These are phyloP conservation scores for Corythornis vintsioides DNA, from an alignment of 2,113 vertebrate species.

Conservation along the genomic window DNA sequence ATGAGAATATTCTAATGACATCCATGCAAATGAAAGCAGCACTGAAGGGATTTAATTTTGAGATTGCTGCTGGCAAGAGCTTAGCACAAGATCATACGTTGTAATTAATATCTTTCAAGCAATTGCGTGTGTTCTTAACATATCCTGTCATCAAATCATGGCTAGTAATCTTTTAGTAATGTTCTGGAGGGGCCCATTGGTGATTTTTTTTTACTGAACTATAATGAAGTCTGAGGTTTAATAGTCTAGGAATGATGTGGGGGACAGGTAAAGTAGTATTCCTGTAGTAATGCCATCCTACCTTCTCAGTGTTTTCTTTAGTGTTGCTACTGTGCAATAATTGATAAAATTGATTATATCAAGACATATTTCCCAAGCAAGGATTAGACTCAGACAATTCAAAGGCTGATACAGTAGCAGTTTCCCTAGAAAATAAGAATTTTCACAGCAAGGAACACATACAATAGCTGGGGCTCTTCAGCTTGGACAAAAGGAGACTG, in stretches of 20 bases:
- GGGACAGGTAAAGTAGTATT: not conserved
- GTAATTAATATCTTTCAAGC: constrained; percentile 4
- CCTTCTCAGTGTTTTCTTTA: not conserved
- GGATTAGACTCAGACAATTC: not conserved
- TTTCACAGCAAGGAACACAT: not conserved
- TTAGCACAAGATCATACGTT: not conserved
- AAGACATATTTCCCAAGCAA: not conserved
- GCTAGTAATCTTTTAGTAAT: not conserved
- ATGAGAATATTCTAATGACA: not conserved
- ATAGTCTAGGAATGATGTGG: not conserved
- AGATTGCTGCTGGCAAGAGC: not conserved
- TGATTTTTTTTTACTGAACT: not conserved
- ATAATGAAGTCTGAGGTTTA: not conserved
- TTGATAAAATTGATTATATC: not conserved
- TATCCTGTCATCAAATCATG: not conserved
- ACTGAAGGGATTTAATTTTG: constrained; percentile 8
- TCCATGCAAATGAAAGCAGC: not conserved
- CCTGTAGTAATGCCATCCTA: not conserved
- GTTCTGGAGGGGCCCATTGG: not conserved
- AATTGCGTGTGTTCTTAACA: not conserved
- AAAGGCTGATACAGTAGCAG: not conserved
- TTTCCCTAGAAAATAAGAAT: not conserved
- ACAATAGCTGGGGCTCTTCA: too few relatives aligned
- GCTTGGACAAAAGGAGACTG: too few relatives aligned
- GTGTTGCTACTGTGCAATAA: not conserved